Percentiles rank a stretch among this genome's conserved stretches.
Evolutionary conservation across 2,797 vertebrate genomes (phyloP).

Genomic region (Stomatorhinus walkeri): DNA sequence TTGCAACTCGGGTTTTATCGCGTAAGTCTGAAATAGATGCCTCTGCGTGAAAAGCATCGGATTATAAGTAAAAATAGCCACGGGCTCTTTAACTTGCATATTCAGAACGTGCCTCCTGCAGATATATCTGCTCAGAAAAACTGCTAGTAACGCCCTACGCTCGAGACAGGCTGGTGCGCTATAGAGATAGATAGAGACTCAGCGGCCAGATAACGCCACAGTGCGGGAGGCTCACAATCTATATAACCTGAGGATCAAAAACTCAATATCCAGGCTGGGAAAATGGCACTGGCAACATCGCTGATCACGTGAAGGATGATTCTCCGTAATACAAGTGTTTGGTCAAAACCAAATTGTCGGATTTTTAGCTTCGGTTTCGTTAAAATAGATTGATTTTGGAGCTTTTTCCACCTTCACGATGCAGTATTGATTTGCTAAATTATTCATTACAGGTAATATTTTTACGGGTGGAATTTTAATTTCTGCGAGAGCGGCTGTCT

Average conservation of each 20-base stretch:
- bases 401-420: slow-evolving; percentile 31
- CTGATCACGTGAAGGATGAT: background rate
- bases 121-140: slow-evolving; percentile 29
- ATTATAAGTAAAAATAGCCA: slow-evolving; percentile 17
- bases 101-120: slow-evolving; percentile 26
- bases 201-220: slow-evolving; percentile 36
- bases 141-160: slow-evolving; percentile 63
- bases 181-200: slow-evolving; percentile 40
- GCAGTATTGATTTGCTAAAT: slow-evolving; percentile 39
- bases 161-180: slow-evolving; percentile 50
- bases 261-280: background rate
- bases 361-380: background rate
- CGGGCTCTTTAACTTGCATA: slow-evolving; percentile 20
- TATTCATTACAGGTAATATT: slow-evolving; percentile 37
- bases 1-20: background rate
- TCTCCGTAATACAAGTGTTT: background rate
- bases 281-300: background rate
- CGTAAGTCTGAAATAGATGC: background rate
- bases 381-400: background rate
- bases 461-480: slow-evolving; percentile 49
- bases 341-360: background rate
- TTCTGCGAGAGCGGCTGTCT: slow-evolving; percentile 39
- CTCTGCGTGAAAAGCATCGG: background rate
- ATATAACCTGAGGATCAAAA: slow-evolving; percentile 5
- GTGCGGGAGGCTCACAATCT: slow-evolving; percentile 41